Evolutionary conservation across 2,888 invertebrate genomes (phyloP), one percentile per base, ranked within the genome.

Genomic region (Cylindroiulus punctatus): DNA sequence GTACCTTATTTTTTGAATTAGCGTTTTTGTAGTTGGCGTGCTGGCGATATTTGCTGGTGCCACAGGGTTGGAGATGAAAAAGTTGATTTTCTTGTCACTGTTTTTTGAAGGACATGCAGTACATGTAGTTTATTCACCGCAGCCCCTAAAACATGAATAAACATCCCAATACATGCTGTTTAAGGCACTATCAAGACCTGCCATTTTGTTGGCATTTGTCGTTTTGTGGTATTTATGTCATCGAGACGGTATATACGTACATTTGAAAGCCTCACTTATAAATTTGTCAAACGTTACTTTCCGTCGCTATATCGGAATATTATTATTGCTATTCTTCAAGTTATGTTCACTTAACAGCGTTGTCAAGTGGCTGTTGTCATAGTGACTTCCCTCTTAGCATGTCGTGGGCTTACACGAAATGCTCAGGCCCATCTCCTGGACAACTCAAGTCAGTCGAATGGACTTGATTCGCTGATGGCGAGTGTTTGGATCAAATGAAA

Each of bases 291-390:
- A 52, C 7, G 2, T 36, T 4, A 36, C 52, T 52, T 52, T 52
- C n/a, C 52, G 14, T 1, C 52, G 19, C n/a, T 17, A 1, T 52
- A 5, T 52, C 52, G 17, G 19, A 52, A 12, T 52, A 52, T 52
- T 52, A 7, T 52, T 52, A 52, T 52, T 52, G 22, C 8, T 44
- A 7, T 26, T 65, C 65, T 65, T 26, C 3, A 10, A 65, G 7
- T 65, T 65, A 26, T 65, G 65, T 65, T 65, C 65, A 65, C 65
- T 65, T 65, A 22, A 65, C 65, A 26, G 65, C n/a, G 65, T 65
- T 65, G 65, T 26, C 10, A 26, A 12, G 65, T 65, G 22, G 65
- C 26, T 65, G 65, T 65, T 65, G 65, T 65, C 65, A 65, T 65
- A 26, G 65, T 8, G 19, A 65, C n/a, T 26, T 65, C 65, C 65